These are phyloP conservation scores for Diadophis punctatus DNA, from an alignment of 2,113 vertebrate species.

Conservation along the genomic window DNA sequence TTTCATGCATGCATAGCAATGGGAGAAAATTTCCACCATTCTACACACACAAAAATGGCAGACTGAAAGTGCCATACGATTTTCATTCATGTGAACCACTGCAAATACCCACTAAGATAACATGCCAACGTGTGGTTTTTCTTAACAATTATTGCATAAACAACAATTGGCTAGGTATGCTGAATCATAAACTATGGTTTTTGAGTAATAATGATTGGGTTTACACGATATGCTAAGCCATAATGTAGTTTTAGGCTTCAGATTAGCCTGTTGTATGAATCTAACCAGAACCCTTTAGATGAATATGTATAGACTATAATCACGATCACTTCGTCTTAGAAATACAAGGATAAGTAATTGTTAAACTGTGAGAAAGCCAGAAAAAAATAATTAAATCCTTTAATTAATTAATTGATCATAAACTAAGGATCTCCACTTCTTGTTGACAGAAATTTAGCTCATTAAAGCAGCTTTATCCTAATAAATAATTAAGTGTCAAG, in stretches of 20 bases:
- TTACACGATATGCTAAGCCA: not conserved
- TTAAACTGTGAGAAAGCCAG: not conserved
- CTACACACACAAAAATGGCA: not conserved
- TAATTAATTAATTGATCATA: not conserved
- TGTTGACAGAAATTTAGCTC: not conserved
- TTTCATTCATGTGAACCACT: not conserved
- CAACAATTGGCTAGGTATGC: not conserved
- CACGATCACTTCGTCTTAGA: not conserved
- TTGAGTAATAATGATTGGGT: not conserved
- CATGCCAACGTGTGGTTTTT: not conserved
- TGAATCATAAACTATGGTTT: not conserved
- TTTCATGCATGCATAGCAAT: not conserved
- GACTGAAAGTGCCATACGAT: not conserved
- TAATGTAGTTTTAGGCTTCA: not conserved
- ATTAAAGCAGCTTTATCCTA: not conserved
- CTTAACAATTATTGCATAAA: not conserved
- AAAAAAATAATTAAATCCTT: not conserved
- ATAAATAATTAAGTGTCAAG: not conserved
- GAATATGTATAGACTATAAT: not conserved
- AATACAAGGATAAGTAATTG: not conserved
- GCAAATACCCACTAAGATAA: not conserved
- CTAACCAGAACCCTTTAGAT: not conserved
- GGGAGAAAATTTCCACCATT: not conserved
- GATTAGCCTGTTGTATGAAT: not conserved
- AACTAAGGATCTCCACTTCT: not conserved